A percentile compares a stretch with the other conserved stretches of the same genome.
Conservation (phyloP, 2,888 invertebrate genomes). For the Dicycla oo region DNA sequence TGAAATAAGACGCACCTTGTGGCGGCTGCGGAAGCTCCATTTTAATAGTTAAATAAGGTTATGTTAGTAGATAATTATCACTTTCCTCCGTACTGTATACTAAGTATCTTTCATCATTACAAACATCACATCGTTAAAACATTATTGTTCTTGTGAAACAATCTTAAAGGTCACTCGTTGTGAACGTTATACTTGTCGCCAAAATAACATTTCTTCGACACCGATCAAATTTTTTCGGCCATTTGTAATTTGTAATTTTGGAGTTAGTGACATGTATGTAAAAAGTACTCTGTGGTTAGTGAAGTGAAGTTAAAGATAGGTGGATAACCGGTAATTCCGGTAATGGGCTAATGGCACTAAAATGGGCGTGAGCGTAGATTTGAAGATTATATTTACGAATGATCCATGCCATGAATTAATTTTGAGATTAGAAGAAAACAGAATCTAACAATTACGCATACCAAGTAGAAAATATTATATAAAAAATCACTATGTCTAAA, state of each 20-base stretch:
- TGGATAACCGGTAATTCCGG: conserved; percentile 33
- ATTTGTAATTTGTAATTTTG: conserved; percentile 68
- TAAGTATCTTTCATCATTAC: conserved; percentile 40
- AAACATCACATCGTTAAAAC: conserved; percentile 46
- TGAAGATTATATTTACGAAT: neutral
- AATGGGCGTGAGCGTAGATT: neutral
- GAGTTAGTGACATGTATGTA: conserved; percentile 10
- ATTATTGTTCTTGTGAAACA: conserved; percentile 23
- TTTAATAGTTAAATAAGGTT: conserved; percentile 82
- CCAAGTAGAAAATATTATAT: neutral
- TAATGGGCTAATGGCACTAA: neutral
- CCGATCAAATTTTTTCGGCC: conserved; percentile 68
- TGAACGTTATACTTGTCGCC: conserved; percentile 34
- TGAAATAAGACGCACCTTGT: conserved; percentile 86
- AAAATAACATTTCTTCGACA: conserved; percentile 62
- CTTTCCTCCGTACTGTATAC: conserved; percentile 30
- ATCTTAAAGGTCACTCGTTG: conserved; percentile 36
- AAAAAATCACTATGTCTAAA: neutral
- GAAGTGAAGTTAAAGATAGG: neutral
- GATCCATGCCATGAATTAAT: neutral
- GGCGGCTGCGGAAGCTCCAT: conserved; percentile 91
- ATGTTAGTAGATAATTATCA: conserved; percentile 63
- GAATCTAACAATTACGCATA: neutral
- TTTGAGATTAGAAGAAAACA: neutral
- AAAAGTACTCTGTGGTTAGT: too few relatives aligned